These are phyloP conservation scores for Hippocampus mohnikei DNA, from an alignment of 2,113 vertebrate genomes.

Conservation along the genomic window DNA sequence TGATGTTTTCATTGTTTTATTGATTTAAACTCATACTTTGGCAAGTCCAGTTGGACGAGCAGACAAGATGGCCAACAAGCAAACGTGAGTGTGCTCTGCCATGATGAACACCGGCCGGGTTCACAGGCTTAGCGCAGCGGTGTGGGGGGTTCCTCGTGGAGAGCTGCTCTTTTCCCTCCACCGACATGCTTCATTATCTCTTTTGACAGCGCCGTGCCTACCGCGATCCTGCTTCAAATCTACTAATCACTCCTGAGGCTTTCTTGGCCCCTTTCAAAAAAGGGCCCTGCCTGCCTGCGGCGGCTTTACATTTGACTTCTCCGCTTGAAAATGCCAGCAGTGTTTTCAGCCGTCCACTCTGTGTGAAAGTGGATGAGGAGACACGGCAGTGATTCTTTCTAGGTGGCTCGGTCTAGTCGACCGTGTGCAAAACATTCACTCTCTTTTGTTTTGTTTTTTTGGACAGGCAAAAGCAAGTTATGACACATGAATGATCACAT, in stretches of 20 bases:
- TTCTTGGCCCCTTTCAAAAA: slow-evolving; percentile 36
- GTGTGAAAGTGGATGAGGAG: slow-evolving; percentile 1
- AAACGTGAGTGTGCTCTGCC: not conserved
- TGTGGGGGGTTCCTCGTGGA: slow-evolving; percentile 18
- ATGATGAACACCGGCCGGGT: slow-evolving; percentile 16
- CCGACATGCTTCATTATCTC: slow-evolving; percentile 19
- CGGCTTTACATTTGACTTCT: slow-evolving; percentile 13
- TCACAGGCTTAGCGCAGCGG: not conserved
- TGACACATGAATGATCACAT: not conserved
- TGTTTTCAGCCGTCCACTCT: not conserved
- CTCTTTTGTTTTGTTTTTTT: not conserved
- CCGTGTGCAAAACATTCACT: not conserved
- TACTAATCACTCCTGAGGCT: slow-evolving; percentile 35
- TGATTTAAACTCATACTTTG: slow-evolving; percentile 12
- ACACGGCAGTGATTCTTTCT: not conserved
- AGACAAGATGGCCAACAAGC: slow-evolving; percentile 2
- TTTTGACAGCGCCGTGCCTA: slow-evolving; percentile 32
- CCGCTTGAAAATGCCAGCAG: slow-evolving; percentile 9
- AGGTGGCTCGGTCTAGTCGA: not conserved
- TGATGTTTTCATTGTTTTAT: too few species aligned
- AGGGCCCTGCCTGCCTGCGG: slow-evolving; percentile 17
- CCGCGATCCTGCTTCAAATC: slow-evolving; percentile 23
- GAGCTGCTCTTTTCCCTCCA: slow-evolving; percentile 23
- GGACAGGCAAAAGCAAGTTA: not conserved
- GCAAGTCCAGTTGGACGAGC: slow-evolving; percentile 19